Percentiles rank a stretch among this genome's conserved stretches.
Conservation (phyloP, 2,113 vertebrate species). For the Colaptes auratus region DNA sequence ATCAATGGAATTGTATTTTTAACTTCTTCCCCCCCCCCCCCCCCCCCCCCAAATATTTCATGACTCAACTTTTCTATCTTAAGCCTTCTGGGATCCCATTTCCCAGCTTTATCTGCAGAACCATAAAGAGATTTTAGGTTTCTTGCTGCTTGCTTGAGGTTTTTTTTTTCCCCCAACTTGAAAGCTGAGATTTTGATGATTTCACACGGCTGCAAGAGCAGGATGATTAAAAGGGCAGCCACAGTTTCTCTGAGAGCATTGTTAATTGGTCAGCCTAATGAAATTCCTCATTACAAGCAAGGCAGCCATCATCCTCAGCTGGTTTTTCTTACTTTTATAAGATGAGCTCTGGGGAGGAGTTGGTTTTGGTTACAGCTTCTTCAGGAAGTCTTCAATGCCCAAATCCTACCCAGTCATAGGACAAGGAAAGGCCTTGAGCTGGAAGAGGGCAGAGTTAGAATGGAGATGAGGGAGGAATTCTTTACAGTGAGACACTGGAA, state of each 20-base stretch:
- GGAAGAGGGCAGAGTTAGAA: too few relatives aligned
- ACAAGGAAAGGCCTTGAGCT: too few relatives aligned
- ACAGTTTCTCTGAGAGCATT: not conserved
- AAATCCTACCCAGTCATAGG: not conserved
- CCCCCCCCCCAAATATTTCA: slow-evolving; percentile 21
- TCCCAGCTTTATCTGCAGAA: slow-evolving; percentile 29
- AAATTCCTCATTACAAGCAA: not conserved
- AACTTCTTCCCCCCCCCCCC: too few relatives aligned
- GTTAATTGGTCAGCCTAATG: not conserved
- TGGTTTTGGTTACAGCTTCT: not conserved
- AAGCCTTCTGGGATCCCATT: slow-evolving; percentile 49
- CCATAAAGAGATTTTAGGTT: not conserved
- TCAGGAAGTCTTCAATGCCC: not conserved
- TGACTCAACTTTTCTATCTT: slow-evolving; percentile 54
- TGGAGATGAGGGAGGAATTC: too few relatives aligned
- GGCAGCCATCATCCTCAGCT: not conserved
- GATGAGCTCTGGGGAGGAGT: not conserved
- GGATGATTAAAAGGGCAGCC: not conserved
- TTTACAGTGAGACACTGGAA: too few relatives aligned
- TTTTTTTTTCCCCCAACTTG: not conserved
- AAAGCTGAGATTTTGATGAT: slow-evolving; percentile 30
- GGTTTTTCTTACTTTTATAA: not conserved
- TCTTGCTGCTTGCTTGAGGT: too few relatives aligned
- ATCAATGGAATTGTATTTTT: slow-evolving; percentile 58
- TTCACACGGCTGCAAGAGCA: not conserved